phyloP scores from a whole-genome alignment of 2,797 vertebrate genomes.

The Thalassophryne amazonica region DNA sequence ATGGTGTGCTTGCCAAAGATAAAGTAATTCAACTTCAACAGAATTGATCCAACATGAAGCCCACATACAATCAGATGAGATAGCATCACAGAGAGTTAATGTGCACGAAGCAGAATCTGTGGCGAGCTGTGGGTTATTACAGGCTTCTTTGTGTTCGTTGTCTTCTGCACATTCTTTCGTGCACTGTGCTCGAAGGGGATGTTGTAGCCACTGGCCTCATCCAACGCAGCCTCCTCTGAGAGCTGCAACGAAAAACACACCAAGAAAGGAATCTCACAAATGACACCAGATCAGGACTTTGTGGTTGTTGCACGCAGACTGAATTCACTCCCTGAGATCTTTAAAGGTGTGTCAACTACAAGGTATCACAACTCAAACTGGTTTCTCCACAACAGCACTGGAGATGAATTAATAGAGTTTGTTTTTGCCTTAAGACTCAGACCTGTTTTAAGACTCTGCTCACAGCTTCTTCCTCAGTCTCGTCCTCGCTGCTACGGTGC shows the following conservation, averaged over 20 bases:
- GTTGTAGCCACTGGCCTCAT: slow-evolving; percentile 94
- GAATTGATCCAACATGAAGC: no score
- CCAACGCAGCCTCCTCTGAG: slow-evolving; percentile 88
- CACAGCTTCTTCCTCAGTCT: slow-evolving; percentile 88
- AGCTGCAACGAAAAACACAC: slow-evolving; percentile 74
- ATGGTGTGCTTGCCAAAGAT: no score
- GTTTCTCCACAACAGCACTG: no score
- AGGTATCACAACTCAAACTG: background rate
- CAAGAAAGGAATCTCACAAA: slow-evolving; percentile 3
- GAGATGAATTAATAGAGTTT: no score
- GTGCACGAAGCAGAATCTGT: background rate
- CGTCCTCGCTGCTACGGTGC: slow-evolving; percentile 89
- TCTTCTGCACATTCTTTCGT: slow-evolving; percentile 69
- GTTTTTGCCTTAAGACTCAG: background rate
- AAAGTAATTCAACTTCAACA: no score
- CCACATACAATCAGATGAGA: no score
- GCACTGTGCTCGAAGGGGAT: slow-evolving; percentile 80
- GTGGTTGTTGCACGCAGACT: slow-evolving; percentile 27
- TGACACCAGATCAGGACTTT: slow-evolving; percentile 58
- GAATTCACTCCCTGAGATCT: background rate
- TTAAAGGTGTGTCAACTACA: background rate
- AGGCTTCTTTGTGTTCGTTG: slow-evolving; percentile 46
- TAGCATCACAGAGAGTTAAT: no score
- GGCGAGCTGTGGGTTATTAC: slow-evolving; percentile 35
- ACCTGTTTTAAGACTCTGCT: slow-evolving; percentile 89